Evolutionary conservation across 2,797 vertebrate genomes (phyloP), one percentile per base, ranked within the genome.

Genomic region (Pterois miles): DNA sequence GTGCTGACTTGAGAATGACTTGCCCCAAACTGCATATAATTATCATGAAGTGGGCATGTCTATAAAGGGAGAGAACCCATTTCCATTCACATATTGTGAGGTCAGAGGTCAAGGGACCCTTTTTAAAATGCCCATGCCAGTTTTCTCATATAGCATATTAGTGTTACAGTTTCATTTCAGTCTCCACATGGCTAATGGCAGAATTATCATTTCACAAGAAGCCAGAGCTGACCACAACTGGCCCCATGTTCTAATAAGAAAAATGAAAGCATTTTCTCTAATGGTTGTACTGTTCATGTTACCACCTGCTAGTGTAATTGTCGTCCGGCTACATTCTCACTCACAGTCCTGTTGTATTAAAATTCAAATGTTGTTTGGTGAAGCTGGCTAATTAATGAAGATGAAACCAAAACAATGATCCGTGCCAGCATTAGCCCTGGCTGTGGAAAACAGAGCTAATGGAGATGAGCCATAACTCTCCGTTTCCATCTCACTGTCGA

Each of bases 401-500:
- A 80, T 75, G 18, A 66, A 82, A 83, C 60, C 65, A 11, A 58
- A 80, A 81, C 52, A 72, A n/a, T 22, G 20, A 36, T 27, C n/a
- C 3, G 0, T 11, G 22, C 22, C 36, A 60, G 34, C 23, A 38
- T 74, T 23, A 11, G 23, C 48, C 10, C 22, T 25, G 34, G 52
- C 29, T 33, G 46, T 56, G 74, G 75, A 78, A 88, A 88, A 74
- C 40, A 23, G 14, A 81, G 76, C 67, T 76, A 80, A 90, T 81
- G 77, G 73, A 86, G 40, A 75, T 13, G 6, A 76, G 63, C 65
- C 82, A 76, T 82, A 86, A 78, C 73, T 87, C 63, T 82, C 46
- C 67, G n/a, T 70, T 85, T 88, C 76, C 79, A 80, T 89, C 82
- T 86, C 76, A 23, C 56, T 73, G 70, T 86, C 40, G 40, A 82